Percentiles rank a stretch among this genome's conserved stretches.
These are phyloP conservation scores for Eupithecia abbreviata DNA, from an alignment of 2,888 invertebrate genomes.

Conservation along the genomic window DNA sequence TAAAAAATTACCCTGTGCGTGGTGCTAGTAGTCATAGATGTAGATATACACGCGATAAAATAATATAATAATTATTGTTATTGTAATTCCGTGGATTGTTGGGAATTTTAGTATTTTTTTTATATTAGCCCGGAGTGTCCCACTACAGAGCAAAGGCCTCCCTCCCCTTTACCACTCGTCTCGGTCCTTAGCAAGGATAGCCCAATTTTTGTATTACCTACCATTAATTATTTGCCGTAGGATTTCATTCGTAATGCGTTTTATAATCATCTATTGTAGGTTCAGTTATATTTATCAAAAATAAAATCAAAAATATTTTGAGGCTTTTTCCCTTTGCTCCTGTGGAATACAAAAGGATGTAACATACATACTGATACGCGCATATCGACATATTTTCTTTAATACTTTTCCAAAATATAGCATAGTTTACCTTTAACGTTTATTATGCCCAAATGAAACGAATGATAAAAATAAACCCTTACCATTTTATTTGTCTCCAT, in stretches of 20 bases:
- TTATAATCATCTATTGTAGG: not conserved
- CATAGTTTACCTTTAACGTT: not conserved
- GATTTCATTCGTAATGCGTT: too few species aligned
- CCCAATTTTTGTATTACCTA: too few species aligned
- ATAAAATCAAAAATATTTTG: not conserved
- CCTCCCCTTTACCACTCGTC: too few species aligned
- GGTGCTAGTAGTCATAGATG: too few species aligned
- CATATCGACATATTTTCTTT: too few species aligned
- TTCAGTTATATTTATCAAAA: not conserved
- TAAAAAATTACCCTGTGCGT: too few species aligned
- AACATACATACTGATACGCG: not conserved
- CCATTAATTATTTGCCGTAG: not conserved
- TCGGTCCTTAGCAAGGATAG: too few species aligned
- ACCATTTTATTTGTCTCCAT: not conserved
- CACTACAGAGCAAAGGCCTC: too few species aligned
- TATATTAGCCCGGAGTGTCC: too few species aligned
- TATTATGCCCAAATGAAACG: not conserved
- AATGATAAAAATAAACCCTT: not conserved
- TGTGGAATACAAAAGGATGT: not conserved
- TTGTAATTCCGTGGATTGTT: not conserved
- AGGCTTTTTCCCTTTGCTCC: not conserved
- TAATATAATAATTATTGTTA: too few species aligned
- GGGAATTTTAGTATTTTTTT: not conserved
- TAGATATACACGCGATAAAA: too few species aligned
- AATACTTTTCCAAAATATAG: too few species aligned